Conservation (phyloP, 2,113 vertebrate genomes). For the Poeciliopsis prolifica region DNA sequence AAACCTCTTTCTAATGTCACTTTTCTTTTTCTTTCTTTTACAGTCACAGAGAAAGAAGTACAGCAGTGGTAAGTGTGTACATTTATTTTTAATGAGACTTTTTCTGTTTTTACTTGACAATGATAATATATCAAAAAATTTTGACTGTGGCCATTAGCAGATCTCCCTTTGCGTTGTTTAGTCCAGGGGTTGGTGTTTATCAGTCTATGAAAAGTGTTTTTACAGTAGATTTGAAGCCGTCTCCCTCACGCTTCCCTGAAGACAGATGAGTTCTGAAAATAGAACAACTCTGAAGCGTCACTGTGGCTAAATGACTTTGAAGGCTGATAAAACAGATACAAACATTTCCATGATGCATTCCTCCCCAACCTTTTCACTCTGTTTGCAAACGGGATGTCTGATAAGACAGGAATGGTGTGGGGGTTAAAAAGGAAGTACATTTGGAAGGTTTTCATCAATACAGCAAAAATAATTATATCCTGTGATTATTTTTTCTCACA, state of each 20-base stretch:
- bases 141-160: neutral
- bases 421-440: conserved; percentile 17
- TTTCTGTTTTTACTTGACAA: conserved; percentile 16
- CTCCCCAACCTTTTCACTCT: conserved; percentile 46
- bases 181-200: conserved; percentile 5
- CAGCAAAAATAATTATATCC: neutral
- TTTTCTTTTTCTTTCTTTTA: conserved; percentile 79
- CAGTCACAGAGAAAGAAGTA: conserved; percentile 96
- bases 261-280: conserved; percentile 67
- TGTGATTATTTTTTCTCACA: neutral
- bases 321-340: conserved; percentile 60
- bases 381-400: conserved; percentile 41
- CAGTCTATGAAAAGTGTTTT: conserved; percentile 8
- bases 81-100: conserved; percentile 36
- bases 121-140: conserved; percentile 1
- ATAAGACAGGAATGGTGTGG: conserved; percentile 40
- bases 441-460: conserved; percentile 32
- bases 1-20: conserved; percentile 43
- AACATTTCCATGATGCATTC: conserved; percentile 57
- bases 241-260: conserved; percentile 45
- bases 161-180: conserved; percentile 8
- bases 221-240: conserved; percentile 37
- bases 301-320: conserved; percentile 51
- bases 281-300: conserved; percentile 64
- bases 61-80: conserved; percentile 92